Evolutionary conservation across 1,140 invertebrate species (phyloP).

Genomic region (Rhizoglyphus robini): DNA sequence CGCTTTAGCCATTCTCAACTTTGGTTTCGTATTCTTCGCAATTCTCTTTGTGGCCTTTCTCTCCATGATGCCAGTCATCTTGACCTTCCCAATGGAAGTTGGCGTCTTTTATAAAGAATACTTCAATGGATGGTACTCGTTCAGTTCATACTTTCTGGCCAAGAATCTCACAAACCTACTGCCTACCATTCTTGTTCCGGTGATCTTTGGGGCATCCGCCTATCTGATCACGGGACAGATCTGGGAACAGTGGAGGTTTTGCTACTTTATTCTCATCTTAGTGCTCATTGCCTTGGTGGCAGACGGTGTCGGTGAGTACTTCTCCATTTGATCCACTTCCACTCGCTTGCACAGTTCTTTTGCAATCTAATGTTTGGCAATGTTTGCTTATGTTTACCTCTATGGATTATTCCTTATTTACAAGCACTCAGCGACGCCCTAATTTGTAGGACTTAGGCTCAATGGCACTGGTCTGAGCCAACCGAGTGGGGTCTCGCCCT

Average conservation of each 20-base stretch:
- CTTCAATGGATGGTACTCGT: slow-evolving; percentile 20
- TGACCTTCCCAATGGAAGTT: slow-evolving; percentile 22
- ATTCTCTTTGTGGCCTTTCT: slow-evolving; percentile 19
- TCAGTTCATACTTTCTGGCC: slow-evolving; percentile 16
- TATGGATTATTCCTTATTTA: too few species aligned
- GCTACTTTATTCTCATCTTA: slow-evolving; percentile 9
- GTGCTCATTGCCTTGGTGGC: slow-evolving; percentile 13
- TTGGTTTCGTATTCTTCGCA: slow-evolving; percentile 19
- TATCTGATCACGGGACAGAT: slow-evolving; percentile 15
- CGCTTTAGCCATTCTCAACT: slow-evolving; percentile 13
- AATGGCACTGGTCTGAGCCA: too few species aligned
- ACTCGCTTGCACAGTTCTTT: not conserved
- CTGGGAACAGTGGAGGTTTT: slow-evolving; percentile 12
- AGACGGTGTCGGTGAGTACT: slow-evolving; percentile 15
- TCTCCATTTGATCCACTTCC: too few species aligned
- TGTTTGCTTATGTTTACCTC: too few species aligned
- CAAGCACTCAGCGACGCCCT: too few species aligned
- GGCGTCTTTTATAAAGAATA: slow-evolving; percentile 22
- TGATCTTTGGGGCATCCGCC: not conserved
- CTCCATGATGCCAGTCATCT: slow-evolving; percentile 17
- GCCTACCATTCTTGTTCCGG: not conserved
- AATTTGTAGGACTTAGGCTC: too few species aligned
- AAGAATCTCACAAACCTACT: slow-evolving; percentile 15
- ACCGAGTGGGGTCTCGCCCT: too few species aligned
- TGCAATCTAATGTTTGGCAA: too few species aligned